Conservation (phyloP, 2,797 vertebrate genomes). For the Hippopotamyrus pictus region DNA sequence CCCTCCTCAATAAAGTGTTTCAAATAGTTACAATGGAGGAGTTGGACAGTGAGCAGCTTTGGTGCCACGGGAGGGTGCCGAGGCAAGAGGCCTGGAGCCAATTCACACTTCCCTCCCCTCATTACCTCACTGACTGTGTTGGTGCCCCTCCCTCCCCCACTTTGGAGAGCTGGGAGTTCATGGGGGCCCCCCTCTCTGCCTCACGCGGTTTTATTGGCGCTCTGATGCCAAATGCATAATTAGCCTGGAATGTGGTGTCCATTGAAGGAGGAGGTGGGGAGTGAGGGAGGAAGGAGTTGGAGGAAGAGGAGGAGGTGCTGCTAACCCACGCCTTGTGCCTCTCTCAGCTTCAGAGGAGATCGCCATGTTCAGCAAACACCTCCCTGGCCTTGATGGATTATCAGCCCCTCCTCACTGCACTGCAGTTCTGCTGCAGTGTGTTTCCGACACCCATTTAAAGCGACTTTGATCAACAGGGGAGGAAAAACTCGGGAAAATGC, state of each 20-base stretch:
- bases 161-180: slow-evolving; percentile 39
- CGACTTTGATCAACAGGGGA: neutral
- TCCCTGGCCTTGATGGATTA: neutral
- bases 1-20: neutral
- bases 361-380: neutral
- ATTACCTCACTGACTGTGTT: slow-evolving; percentile 27
- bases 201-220: slow-evolving; percentile 39
- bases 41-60: neutral
- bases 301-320: neutral
- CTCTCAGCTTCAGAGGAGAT: slow-evolving; percentile 15
- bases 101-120: slow-evolving; percentile 23
- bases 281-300: neutral
- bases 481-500: neutral
- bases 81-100: slow-evolving; percentile 30
- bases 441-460: neutral
- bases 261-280: slow-evolving; percentile 31
- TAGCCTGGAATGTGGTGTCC: slow-evolving; percentile 44
- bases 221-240: slow-evolving; percentile 52
- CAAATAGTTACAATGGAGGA: neutral
- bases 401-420: neutral
- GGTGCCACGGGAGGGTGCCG: slow-evolving; percentile 18
- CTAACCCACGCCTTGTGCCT: neutral
- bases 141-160: slow-evolving; percentile 15
- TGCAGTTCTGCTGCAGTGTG: neutral
- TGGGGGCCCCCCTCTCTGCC: slow-evolving; percentile 27